Conservation (phyloP, 2,888 invertebrate genomes). For the Cephus sareptanus region DNA sequence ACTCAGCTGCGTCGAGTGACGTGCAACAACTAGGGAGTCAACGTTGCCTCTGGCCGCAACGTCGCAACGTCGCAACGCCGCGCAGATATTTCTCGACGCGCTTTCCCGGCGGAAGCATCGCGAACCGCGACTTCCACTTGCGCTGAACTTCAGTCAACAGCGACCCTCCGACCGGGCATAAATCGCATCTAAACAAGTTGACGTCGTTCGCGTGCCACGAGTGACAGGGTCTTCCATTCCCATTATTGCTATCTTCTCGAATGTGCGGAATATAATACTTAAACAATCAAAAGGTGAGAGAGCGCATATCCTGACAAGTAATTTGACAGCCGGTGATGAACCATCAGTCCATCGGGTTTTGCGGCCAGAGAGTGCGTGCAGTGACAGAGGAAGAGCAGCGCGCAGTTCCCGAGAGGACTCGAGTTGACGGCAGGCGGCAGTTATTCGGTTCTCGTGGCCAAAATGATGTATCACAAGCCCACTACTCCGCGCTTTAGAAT, state of each 20-base stretch:
- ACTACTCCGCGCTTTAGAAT: conserved; percentile 63
- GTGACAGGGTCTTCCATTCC: background rate
- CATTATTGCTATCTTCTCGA: background rate
- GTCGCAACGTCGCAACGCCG: conserved; percentile 23
- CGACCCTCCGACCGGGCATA: too few species aligned
- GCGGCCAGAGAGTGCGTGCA: too few species aligned
- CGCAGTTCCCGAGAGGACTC: too few species aligned
- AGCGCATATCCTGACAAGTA: too few species aligned
- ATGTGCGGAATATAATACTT: too few species aligned
- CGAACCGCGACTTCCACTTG: background rate
- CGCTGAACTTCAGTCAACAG: background rate
- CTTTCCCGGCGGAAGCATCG: conserved; percentile 44
- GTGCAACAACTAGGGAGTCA: conserved; percentile 25
- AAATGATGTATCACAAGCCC: conserved; percentile 64
- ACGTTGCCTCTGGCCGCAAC: conserved; percentile 22
- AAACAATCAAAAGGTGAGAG: too few species aligned
- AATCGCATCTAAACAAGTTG: too few species aligned
- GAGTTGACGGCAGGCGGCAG: too few species aligned
- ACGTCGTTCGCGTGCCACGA: background rate
- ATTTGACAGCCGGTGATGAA: too few species aligned
- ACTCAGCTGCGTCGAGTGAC: conserved; percentile 24
- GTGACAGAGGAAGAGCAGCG: too few species aligned
- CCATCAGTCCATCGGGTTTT: too few species aligned
- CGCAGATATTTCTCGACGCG: conserved; percentile 41
- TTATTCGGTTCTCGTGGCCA: conserved; percentile 4